These are phyloP conservation scores for Synergus laeviventris DNA, from an alignment of 2,888 invertebrate species.

Conservation along the genomic window DNA sequence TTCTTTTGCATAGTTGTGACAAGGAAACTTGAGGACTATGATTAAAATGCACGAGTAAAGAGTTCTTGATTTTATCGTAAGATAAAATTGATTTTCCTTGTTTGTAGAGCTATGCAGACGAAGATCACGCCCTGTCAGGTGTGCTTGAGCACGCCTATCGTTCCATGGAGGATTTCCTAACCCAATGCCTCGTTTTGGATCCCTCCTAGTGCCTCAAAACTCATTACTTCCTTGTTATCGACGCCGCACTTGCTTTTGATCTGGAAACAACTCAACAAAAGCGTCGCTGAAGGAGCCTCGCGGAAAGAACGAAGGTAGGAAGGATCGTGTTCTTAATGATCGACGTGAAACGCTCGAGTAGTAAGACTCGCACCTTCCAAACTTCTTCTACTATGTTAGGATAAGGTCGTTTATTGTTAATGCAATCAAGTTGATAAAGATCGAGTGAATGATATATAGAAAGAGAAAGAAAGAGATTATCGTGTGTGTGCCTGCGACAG, in stretches of 20 bases:
- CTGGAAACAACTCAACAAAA: conserved; percentile 51
- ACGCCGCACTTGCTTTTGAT: conserved; percentile 64
- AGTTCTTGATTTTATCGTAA: not conserved
- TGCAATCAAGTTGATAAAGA: conserved; percentile 44
- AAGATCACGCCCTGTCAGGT: conserved; percentile 90
- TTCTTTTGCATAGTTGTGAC: too few relatives aligned
- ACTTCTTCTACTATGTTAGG: conserved; percentile 49
- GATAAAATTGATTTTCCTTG: not conserved
- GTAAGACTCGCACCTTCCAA: conserved; percentile 43
- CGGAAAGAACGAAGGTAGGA: conserved; percentile 42
- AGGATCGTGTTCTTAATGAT: conserved; percentile 40
- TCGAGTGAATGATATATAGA: conserved; percentile 42
- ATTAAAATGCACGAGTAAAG: too few relatives aligned
- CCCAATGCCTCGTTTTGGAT: conserved; percentile 93
- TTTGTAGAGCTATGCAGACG: conserved; percentile 92
- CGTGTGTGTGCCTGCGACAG: conserved; percentile 39
- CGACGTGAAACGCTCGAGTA: conserved; percentile 38
- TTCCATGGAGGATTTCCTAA: conserved; percentile 95
- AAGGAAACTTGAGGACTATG: too few relatives aligned
- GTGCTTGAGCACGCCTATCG: conserved; percentile 94
- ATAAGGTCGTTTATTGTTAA: conserved; percentile 48
- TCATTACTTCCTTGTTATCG: conserved; percentile 67
- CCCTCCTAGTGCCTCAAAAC: conserved; percentile 78
- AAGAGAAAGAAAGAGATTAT: conserved; percentile 42
- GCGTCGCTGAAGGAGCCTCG: conserved; percentile 46